Conservation (phyloP, 2,888 invertebrate species). For the Apamea crenata region DNA sequence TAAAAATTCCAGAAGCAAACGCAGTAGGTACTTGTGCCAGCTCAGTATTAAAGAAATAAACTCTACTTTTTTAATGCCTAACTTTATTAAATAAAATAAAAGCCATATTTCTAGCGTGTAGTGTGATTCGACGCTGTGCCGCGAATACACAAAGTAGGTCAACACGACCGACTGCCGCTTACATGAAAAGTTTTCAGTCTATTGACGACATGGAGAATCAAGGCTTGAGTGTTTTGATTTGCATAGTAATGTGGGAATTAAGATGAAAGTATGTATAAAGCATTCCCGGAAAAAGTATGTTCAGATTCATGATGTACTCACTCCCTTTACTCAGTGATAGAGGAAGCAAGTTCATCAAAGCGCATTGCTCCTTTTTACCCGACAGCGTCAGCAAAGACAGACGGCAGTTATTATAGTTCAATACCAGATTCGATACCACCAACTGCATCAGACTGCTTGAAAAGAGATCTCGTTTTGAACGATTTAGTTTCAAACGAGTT, state of each 20-base stretch:
- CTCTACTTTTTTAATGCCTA: conserved; percentile 27
- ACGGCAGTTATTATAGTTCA: background rate
- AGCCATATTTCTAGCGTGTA: conserved; percentile 42
- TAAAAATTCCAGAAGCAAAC: conserved; percentile 15
- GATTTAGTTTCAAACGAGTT: background rate
- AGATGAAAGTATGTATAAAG: conserved; percentile 2
- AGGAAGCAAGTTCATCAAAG: background rate
- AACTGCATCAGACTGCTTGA: background rate
- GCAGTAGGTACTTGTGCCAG: background rate
- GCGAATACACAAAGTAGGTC: conserved; percentile 57
- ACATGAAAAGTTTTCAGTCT: conserved; percentile 63
- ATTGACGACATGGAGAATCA: conserved; percentile 57
- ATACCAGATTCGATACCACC: background rate
- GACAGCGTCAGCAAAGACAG: background rate
- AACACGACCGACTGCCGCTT: conserved; percentile 51
- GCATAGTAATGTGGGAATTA: conserved; percentile 47
- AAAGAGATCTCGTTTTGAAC: background rate
- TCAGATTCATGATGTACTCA: background rate
- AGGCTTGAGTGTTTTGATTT: conserved; percentile 53
- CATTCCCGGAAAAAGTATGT: background rate
- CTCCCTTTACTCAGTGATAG: background rate
- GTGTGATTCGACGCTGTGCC: conserved; percentile 52
- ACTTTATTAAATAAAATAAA: conserved; percentile 60
- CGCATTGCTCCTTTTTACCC: background rate
- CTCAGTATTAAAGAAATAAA: conserved; percentile 49